Evolutionary conservation across 2,888 invertebrate species (phyloP).

Genomic region (Invenusta paracnida): DNA sequence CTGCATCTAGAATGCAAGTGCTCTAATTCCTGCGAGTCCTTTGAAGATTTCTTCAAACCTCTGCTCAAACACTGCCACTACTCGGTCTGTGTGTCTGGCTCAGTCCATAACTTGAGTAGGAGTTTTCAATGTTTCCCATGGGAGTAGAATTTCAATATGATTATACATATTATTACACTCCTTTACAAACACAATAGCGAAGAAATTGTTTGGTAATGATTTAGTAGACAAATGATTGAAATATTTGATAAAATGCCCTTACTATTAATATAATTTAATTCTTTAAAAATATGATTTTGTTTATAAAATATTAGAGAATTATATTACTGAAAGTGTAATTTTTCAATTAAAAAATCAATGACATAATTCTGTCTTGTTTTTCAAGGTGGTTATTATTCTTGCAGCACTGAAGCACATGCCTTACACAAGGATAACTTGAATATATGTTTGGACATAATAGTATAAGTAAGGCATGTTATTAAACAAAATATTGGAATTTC

Average conservation of each 20-base stretch:
- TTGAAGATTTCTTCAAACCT: not conserved
- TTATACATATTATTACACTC: not conserved
- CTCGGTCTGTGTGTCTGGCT: not conserved
- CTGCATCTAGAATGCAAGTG: not conserved
- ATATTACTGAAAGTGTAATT: too few species aligned
- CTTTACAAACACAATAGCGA: not conserved
- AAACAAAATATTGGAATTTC: too few species aligned
- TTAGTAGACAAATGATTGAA: not conserved
- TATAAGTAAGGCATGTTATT: too few species aligned
- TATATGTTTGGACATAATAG: too few species aligned
- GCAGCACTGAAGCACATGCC: too few species aligned
- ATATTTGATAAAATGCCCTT: not conserved
- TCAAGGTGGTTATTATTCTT: too few species aligned
- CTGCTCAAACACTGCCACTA: constrained; percentile 4
- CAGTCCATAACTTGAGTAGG: too few species aligned
- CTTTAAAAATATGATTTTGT: not conserved
- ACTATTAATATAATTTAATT: not conserved
- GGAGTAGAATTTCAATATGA: not conserved
- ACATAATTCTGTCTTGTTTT: too few species aligned
- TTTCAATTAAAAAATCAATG: too few species aligned
- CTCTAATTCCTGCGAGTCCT: not conserved
- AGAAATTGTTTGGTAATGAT: not conserved
- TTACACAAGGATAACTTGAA: too few species aligned
- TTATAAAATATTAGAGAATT: too few species aligned
- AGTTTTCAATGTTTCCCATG: not conserved